Conservation (phyloP, 2,113 vertebrate species). For the Bubo blakistoni region DNA sequence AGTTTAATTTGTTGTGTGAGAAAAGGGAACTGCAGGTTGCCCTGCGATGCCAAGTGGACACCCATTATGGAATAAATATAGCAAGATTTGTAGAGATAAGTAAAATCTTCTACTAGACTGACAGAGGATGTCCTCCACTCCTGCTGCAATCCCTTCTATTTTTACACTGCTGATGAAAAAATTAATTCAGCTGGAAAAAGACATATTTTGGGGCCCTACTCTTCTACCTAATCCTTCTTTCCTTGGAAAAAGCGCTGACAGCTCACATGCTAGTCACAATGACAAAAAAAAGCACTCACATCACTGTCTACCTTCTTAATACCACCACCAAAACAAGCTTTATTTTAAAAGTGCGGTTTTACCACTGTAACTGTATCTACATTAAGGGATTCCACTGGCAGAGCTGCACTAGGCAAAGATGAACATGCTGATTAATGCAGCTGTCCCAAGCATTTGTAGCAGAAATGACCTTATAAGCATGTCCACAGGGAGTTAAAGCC, state of each 20-base stretch:
- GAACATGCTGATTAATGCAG: neutral
- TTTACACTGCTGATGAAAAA: neutral
- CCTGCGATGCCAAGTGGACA: neutral
- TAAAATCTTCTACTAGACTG: neutral
- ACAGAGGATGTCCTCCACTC: neutral
- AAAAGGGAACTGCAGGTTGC: neutral
- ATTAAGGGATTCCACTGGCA: neutral
- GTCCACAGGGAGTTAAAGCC: neutral
- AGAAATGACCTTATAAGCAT: constrained; percentile 8
- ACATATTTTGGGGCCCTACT: neutral
- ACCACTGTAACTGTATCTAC: neutral
- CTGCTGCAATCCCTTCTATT: neutral
- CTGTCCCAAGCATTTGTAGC: neutral
- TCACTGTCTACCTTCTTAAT: neutral
- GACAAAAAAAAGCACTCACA: neutral
- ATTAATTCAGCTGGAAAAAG: neutral
- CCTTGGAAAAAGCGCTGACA: neutral
- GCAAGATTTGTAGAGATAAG: neutral
- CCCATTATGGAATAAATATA: neutral
- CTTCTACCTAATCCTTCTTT: neutral
- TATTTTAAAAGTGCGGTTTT: neutral
- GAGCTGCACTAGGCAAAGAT: neutral
- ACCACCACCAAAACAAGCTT: neutral
- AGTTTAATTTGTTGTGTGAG: neutral
- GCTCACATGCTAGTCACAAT: neutral